These are phyloP conservation scores for Laticauda colubrina DNA, from an alignment of 2,113 vertebrate species.

Conservation along the genomic window DNA sequence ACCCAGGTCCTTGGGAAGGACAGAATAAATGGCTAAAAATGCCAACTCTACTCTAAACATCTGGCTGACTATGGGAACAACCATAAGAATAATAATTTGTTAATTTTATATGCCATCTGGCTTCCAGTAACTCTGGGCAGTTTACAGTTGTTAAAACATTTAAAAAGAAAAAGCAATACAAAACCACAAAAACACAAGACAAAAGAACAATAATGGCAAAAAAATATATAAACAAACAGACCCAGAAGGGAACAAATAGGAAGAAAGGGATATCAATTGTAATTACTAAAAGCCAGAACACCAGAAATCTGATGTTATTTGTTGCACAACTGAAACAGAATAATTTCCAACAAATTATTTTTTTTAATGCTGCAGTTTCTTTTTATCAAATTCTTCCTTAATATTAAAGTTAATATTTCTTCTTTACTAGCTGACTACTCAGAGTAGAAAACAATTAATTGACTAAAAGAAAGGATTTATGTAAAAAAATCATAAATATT, in stretches of 20 bases:
- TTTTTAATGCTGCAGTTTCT: conserved; percentile 40
- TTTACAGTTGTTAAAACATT: background rate
- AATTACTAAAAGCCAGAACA: background rate
- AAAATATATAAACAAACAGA: background rate
- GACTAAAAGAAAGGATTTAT: background rate
- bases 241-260: background rate
- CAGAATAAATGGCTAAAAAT: too few relatives aligned
- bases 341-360: conserved; percentile 26
- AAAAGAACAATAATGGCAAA: background rate
- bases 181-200: background rate
- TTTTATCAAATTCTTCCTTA: background rate
- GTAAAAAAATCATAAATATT: background rate
- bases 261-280: background rate
- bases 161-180: background rate
- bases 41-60: background rate
- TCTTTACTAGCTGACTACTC: background rate
- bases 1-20: too few relatives aligned
- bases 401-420: background rate
- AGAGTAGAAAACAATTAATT: background rate
- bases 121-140: background rate
- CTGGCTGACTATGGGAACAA: background rate
- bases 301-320: conserved; percentile 28
- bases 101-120: background rate
- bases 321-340: conserved; percentile 29
- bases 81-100: background rate